phyloP scores from a whole-genome alignment of 2,113 vertebrate species.

The Vulpes lagopus region DNA sequence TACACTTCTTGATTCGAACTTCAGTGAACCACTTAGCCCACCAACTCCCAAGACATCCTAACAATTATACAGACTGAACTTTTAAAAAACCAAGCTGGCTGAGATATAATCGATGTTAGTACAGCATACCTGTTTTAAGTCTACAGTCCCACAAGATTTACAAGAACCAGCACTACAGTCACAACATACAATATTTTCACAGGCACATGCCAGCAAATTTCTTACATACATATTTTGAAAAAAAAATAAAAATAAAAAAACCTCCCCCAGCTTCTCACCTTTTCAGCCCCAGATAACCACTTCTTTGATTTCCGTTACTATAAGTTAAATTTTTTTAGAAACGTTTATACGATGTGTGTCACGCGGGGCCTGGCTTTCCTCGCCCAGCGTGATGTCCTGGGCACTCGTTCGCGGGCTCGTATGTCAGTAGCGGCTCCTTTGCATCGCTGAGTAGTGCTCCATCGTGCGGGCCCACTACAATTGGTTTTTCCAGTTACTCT shows the following conservation, averaged over 20 bases:
- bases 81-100: not conserved
- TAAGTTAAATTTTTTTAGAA: not conserved
- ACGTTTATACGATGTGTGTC: not conserved
- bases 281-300: not conserved
- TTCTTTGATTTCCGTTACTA: not conserved
- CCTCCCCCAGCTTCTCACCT: accelerated
- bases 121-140: not conserved
- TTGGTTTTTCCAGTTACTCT: not conserved
- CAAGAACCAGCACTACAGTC: not conserved
- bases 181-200: not conserved
- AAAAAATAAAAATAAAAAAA: not conserved
- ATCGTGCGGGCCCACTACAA: not conserved
- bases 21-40: not conserved
- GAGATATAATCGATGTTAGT: not conserved
- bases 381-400: not conserved
- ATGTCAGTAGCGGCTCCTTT: not conserved
- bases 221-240: not conserved
- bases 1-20: not conserved
- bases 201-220: not conserved
- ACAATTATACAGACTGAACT: not conserved
- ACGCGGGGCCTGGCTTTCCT: not conserved
- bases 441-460: not conserved
- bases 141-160: not conserved
- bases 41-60: not conserved
- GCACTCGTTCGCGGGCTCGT: not conserved